These are phyloP conservation scores for Ophion slaviceki DNA, from an alignment of 2,888 invertebrate genomes.

Conservation along the genomic window DNA sequence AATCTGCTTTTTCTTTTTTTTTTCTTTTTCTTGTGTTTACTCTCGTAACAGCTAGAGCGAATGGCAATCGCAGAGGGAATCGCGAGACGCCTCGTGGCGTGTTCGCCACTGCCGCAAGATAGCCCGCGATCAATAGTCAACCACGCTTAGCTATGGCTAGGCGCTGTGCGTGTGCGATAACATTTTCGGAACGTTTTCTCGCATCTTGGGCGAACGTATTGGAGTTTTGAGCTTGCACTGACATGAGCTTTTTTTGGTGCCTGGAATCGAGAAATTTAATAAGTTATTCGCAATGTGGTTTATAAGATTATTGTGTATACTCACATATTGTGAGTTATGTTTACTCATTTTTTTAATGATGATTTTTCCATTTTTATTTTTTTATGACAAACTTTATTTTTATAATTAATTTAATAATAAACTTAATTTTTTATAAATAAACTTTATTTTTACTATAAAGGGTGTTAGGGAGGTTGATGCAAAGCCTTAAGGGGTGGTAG, in stretches of 20 bases:
- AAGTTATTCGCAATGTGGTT: not conserved
- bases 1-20: conserved; percentile 8
- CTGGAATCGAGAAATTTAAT: not conserved
- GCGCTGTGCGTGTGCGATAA: conserved; percentile 59
- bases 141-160: conserved; percentile 69
- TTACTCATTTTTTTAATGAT: no score
- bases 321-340: no score
- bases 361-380: no score
- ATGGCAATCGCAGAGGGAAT: conserved; percentile 40
- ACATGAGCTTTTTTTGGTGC: conserved; percentile 10
- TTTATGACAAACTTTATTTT: no score
- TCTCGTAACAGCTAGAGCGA: conserved; percentile 5
- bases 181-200: conserved; percentile 60
- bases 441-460: no score
- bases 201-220: not conserved
- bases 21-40: conserved; percentile 16
- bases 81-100: conserved; percentile 42
- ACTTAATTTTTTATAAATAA: no score
- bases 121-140: conserved; percentile 74
- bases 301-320: no score
- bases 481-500: no score
- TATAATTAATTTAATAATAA: no score
- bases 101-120: conserved; percentile 52
- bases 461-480: no score
- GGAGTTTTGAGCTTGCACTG: not conserved